These are phyloP conservation scores for Phyllotreta striolata DNA, from an alignment of 2,888 invertebrate genomes.

Conservation along the genomic window DNA sequence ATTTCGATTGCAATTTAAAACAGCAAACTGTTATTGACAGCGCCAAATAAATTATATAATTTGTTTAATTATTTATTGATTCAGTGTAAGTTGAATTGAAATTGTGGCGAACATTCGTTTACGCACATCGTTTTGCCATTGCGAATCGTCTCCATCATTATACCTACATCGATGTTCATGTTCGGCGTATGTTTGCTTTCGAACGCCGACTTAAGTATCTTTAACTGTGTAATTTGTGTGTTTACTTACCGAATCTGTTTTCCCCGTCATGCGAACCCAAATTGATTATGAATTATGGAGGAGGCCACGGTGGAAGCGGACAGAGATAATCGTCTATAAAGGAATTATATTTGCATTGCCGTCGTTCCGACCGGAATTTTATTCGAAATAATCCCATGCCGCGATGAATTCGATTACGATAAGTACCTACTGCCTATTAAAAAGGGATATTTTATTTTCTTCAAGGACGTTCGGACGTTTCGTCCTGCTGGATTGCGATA, in stretches of 20 bases:
- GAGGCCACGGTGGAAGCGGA: constrained; percentile 14
- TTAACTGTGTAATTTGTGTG: constrained; percentile 48
- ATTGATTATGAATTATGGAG: constrained; percentile 43
- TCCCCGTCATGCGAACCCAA: constrained; percentile 43
- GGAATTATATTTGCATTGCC: background rate
- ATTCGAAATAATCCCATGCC: background rate
- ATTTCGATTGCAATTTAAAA: too few relatives aligned
- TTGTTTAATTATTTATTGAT: too few relatives aligned
- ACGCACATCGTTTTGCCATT: constrained; percentile 48
- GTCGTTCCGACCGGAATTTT: background rate
- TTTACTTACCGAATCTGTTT: constrained; percentile 45
- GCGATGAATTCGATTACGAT: too few relatives aligned
- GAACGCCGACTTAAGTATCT: constrained; percentile 45
- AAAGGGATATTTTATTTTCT: too few relatives aligned
- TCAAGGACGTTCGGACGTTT: too few relatives aligned
- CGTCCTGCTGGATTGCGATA: too few relatives aligned
- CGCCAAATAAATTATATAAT: too few relatives aligned
- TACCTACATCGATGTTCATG: constrained; percentile 51
- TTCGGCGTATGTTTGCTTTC: constrained; percentile 45
- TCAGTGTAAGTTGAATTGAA: too few relatives aligned
- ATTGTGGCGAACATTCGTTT: constrained; percentile 32
- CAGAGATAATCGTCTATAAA: constrained; percentile 1
- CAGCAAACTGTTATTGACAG: too few relatives aligned
- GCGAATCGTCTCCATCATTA: constrained; percentile 54
- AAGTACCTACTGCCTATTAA: too few relatives aligned